phyloP scores from a whole-genome alignment of 2,797 vertebrate species.

The Fistularia commersonii region DNA sequence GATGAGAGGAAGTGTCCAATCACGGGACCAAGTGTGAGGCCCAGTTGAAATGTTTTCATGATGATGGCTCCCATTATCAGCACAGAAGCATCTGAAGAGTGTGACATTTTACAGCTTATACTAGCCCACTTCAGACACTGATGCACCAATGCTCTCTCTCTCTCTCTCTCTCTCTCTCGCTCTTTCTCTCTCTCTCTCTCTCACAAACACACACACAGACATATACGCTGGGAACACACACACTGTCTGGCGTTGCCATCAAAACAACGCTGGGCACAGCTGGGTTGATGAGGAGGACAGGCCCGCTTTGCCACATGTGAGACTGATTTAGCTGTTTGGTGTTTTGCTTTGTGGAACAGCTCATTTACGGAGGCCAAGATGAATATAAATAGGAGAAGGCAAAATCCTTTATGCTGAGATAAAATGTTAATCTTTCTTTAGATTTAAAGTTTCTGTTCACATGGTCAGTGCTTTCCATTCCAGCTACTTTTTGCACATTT shows the following conservation, averaged over 20 bases:
- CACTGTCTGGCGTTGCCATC: slow-evolving; percentile 47
- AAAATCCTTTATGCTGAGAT: slow-evolving; percentile 1
- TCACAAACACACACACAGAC: no score
- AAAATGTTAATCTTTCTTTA: not conserved
- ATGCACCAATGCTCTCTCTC: no score
- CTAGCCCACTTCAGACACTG: slow-evolving; percentile 70
- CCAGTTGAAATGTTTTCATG: slow-evolving; percentile 62
- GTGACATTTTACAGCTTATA: slow-evolving; percentile 75
- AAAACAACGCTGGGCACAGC: slow-evolving; percentile 68
- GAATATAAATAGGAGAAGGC: slow-evolving; percentile 17
- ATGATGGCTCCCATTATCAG: slow-evolving; percentile 72
- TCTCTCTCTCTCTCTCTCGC: no score
- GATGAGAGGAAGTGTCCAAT: slow-evolving; percentile 48
- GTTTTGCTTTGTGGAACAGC: slow-evolving; percentile 24
- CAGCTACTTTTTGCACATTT: no score
- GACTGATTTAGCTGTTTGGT: slow-evolving; percentile 40
- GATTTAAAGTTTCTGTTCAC: not conserved
- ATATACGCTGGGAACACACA: no score
- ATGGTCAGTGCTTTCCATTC: not conserved
- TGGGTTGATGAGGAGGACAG: slow-evolving; percentile 60
- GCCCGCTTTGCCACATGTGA: slow-evolving; percentile 53
- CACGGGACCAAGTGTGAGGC: slow-evolving; percentile 31
- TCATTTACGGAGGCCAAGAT: slow-evolving; percentile 21
- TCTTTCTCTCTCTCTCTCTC: no score
- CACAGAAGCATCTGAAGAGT: slow-evolving; percentile 71